Percentiles rank a stretch among this genome's conserved stretches.
These are phyloP conservation scores for Hormaphis cornu DNA, from an alignment of 1,140 invertebrate genomes.

Conservation along the genomic window DNA sequence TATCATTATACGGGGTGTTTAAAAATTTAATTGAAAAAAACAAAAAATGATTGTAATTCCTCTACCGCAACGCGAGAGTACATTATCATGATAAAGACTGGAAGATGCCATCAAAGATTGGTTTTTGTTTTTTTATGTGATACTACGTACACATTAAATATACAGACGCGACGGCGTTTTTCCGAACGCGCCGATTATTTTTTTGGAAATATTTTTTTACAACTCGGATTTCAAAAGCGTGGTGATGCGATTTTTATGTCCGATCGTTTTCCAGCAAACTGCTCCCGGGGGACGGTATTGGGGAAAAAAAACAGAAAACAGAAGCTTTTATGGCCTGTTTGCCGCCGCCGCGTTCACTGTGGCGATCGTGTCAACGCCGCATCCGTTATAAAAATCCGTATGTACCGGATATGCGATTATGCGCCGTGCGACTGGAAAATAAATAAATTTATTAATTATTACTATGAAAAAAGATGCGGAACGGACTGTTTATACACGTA, in stretches of 20 bases:
- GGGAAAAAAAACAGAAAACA: slow-evolving; percentile 6
- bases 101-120: no score
- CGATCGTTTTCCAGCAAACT: not conserved
- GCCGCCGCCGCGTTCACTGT: not conserved
- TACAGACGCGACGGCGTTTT: no score
- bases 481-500: no score
- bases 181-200: not conserved
- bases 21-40: no score
- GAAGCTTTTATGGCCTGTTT: slow-evolving; percentile 2
- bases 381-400: not conserved
- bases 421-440: not conserved
- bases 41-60: no score
- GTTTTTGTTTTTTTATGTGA: no score
- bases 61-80: no score
- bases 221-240: not conserved
- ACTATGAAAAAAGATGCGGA: no score
- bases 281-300: not conserved
- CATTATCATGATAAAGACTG: no score
- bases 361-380: not conserved
- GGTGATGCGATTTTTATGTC: not conserved
- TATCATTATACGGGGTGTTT: no score
- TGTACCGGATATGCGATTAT: not conserved
- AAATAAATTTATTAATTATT: no score
- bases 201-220: not conserved
- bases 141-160: no score